Conservation (phyloP, 1,140 invertebrate species). For the Chrysomallon squamiferum region DNA sequence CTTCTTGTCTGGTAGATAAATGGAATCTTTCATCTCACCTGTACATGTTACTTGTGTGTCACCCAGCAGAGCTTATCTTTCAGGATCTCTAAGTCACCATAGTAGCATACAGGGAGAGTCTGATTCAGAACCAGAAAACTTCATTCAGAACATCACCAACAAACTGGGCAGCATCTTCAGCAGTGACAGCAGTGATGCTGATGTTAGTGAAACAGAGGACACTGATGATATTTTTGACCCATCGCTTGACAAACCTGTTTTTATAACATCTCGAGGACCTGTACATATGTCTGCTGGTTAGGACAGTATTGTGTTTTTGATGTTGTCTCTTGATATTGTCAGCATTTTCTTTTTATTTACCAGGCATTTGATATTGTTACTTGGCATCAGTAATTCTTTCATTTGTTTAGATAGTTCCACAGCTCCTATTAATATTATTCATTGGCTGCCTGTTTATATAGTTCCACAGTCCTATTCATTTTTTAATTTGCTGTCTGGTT, state of each 20-base stretch:
- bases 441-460: too few species aligned
- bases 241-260: constrained; percentile 56
- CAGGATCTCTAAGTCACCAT: constrained; percentile 57
- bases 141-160: constrained; percentile 56
- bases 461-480: too few species aligned
- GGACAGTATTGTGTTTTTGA: neutral
- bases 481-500: too few species aligned
- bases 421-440: too few species aligned
- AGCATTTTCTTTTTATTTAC: too few species aligned
- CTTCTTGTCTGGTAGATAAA: too few species aligned
- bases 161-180: constrained; percentile 71
- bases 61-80: constrained; percentile 14
- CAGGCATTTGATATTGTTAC: too few species aligned
- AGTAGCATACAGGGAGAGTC: constrained; percentile 73
- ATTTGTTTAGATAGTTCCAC: too few species aligned
- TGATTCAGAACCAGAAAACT: constrained; percentile 78
- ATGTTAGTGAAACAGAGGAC: constrained; percentile 70
- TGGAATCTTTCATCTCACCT: too few species aligned
- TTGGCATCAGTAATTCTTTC: too few species aligned
- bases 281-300: constrained; percentile 47
- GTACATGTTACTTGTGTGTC: neutral
- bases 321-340: constrained; percentile 7
- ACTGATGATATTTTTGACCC: constrained; percentile 56
- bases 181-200: constrained; percentile 74
- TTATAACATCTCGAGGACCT: constrained; percentile 57